Evolutionary conservation across 2,888 invertebrate genomes (phyloP), one percentile per base, ranked within the genome.

Genomic region (Endotricha flammealis): DNA sequence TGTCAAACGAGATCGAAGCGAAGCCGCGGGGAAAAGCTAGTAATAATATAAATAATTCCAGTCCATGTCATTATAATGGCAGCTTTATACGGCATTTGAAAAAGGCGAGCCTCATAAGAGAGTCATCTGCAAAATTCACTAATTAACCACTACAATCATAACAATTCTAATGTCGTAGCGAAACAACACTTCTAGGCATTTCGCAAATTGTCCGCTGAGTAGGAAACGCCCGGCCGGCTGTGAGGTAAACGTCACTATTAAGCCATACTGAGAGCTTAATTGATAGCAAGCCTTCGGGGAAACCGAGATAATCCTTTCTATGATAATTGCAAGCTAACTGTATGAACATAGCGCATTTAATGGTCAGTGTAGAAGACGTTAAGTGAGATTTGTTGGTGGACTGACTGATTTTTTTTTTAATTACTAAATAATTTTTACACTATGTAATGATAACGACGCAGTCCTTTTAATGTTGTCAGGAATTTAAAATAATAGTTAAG

Each of bases 171-270:
- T 53, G 63, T 47, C 38, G 47, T 53, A 45, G 46, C 27, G 22
- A 41, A 44, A 48, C 43, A 30, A 36, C 45, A 39, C 46, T 61
- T 57, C 54, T 57, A 52, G 61, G 38, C 53, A 52, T 50, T 59
- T 52, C 29, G 36, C 35, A 39, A 46, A 48, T 46, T 41, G 41
- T 36, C 53, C 37, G 42, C 33, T 28, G 41, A 38, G 27, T 41
- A 44, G 44, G 52, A 50, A 49, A 44, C 38, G 32, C 28, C 31
- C 35, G 30, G 47, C 47, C 31, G 29, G 44, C 42, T 46, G 38
- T n/a, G 20, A 14, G 33, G 35, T 37, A 38, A 39, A 42, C 44
- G 42, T 46, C 37, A 38, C 24, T 36, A 29, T 36, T 32, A 36
- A 25, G 28, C 25, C 31, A 25, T 53, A 48, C 50, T 48, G 38